Evolutionary conservation across 2,113 vertebrate species (phyloP).

Genomic region (Eonycteris spelaea): DNA sequence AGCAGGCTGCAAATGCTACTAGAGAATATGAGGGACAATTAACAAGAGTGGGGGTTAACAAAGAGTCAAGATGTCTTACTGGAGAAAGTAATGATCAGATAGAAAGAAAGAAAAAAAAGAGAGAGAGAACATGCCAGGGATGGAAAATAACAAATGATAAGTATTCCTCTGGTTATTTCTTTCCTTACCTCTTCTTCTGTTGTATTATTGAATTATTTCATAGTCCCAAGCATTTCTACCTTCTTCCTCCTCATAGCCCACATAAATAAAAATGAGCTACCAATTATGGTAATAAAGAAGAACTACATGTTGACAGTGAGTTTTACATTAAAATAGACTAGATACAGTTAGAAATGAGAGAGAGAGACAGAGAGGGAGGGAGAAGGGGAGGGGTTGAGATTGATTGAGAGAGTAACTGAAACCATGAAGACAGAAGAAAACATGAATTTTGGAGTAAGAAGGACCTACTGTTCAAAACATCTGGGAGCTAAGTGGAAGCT

Average conservation of each 20-base stretch:
- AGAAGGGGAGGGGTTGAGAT: too few relatives aligned
- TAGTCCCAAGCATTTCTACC: not conserved
- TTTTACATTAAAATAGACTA: not conserved
- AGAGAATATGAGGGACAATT: not conserved
- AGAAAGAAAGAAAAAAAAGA: too few relatives aligned
- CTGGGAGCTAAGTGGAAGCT: not conserved
- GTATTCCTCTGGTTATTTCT: not conserved
- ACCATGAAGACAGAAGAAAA: not conserved
- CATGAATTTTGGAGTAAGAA: not conserved
- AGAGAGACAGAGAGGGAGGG: not conserved
- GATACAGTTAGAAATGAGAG: not conserved
- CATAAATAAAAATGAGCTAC: not conserved
- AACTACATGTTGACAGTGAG: not conserved
- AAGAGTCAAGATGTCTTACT: not conserved
- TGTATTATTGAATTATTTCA: not conserved
- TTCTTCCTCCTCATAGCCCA: not conserved
- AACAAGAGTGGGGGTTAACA: not conserved
- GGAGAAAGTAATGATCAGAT: not conserved
- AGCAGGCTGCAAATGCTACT: not conserved
- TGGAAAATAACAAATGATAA: not conserved
- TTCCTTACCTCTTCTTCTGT: not conserved
- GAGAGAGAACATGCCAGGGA: not conserved
- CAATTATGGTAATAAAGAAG: not conserved
- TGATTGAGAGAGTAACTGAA: too few relatives aligned
- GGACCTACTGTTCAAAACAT: not conserved